Percentiles rank a stretch among this genome's conserved stretches.
These are phyloP conservation scores for Hyppa rectilinea DNA, from an alignment of 2,888 invertebrate species.

Conservation along the genomic window DNA sequence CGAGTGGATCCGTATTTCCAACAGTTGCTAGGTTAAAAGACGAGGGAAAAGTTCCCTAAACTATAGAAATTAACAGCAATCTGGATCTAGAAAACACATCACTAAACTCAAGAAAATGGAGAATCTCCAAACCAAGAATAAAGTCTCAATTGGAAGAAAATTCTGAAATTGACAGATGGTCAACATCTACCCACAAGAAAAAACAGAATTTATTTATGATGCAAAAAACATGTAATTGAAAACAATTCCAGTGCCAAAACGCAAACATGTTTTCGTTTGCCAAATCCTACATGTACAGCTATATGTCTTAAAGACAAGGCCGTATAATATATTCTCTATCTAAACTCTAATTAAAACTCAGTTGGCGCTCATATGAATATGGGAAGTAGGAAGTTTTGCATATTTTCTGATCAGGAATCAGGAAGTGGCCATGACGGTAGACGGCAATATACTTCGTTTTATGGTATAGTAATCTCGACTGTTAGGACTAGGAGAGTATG, in stretches of 20 bases:
- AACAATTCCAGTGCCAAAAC: conserved; percentile 28
- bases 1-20: too few relatives aligned
- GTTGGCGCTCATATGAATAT: conserved; percentile 7
- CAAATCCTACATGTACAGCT: conserved; percentile 1
- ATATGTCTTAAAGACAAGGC: conserved; percentile 27
- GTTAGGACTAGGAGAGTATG: too few relatives aligned
- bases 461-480: background rate
- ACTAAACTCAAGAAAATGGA: background rate
- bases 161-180: background rate
- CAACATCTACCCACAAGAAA: background rate
- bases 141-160: background rate
- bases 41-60: too few relatives aligned
- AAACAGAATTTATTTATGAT: background rate
- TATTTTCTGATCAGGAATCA: conserved; percentile 38
- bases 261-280: background rate
- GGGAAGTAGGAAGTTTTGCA: conserved; percentile 52
- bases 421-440: conserved; percentile 49
- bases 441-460: conserved; percentile 17
- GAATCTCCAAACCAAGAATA: background rate
- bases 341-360: conserved; percentile 19
- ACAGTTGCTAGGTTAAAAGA: too few relatives aligned
- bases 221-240: conserved; percentile 9
- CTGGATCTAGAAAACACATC: background rate
- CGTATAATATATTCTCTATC: background rate
- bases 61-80: too few relatives aligned